phyloP scores from a whole-genome alignment of 1,140 invertebrate species.

The Caenorhabditis briggsae region DNA sequence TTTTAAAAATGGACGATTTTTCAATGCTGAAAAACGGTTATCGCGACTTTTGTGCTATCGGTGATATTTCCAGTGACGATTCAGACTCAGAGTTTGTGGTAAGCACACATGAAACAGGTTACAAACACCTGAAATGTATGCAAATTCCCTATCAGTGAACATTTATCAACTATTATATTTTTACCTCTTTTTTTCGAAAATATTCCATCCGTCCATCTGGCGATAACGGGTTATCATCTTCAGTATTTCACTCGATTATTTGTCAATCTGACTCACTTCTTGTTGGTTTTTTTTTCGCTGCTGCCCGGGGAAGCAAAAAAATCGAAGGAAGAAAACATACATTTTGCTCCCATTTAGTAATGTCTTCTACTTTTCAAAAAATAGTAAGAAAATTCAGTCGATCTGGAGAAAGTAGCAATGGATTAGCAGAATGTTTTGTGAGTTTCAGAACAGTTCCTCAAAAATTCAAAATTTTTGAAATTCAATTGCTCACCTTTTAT shows the following conservation, averaged over 20 bases:
- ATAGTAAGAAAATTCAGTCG: slow-evolving; percentile 36
- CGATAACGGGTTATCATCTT: slow-evolving; percentile 40
- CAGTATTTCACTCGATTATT: slow-evolving; percentile 41
- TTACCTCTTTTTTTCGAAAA: neutral
- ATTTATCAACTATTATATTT: neutral
- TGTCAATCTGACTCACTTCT: slow-evolving; percentile 44
- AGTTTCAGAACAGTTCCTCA: neutral
- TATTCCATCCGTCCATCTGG: neutral
- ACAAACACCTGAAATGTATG: neutral
- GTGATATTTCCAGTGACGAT: slow-evolving; percentile 13
- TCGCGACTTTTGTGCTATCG: slow-evolving; percentile 13
- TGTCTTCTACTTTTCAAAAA: slow-evolving; percentile 43
- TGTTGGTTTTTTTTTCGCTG: slow-evolving; percentile 20
- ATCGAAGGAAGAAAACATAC: neutral
- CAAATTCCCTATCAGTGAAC: neutral
- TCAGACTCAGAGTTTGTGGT: slow-evolving; percentile 27
- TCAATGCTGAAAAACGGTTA: slow-evolving; percentile 8
- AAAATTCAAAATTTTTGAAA: slow-evolving; percentile 2
- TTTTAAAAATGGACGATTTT: slow-evolving; percentile 16
- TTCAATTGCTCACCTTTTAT: neutral
- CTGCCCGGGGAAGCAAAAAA: neutral
- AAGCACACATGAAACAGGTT: neutral
- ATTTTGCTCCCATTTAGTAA: neutral
- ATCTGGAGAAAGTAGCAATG: neutral
- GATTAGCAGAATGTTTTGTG: neutral